Base-by-base conservation (phyloP, 1,140 invertebrate species). In the Pseudoatta argentina region DNA sequence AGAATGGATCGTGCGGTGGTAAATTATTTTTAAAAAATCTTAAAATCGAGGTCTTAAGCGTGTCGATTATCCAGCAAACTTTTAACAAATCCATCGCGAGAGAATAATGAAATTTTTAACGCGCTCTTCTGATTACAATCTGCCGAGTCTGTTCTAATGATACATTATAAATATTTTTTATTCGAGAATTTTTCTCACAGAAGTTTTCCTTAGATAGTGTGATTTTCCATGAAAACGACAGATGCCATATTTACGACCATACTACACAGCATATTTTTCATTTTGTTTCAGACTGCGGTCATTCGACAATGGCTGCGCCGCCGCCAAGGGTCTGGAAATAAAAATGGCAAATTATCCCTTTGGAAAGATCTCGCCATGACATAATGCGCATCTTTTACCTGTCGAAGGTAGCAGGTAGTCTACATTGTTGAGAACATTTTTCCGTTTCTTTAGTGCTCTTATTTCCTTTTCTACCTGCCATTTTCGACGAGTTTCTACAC, bases 191-290 rank as follows among this genome's bases (percentile, higher is more conserved):
- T 67, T 53, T 55, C n/a, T 16, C n/a, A 12, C 10, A 30, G 34
- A 39, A 39, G 10, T 12, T 39, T 67, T 21, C 48, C 4, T 48
- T 21, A 53, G 12, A 24, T 18, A 16, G 24, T 8, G 30, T 5
- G 51, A 24, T 24, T 24, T 24, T 24, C 24, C 18, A 21, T n/a
- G 24, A 3, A 44, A 67, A 64, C 0, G 1, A 12, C 27, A n/a
- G 27, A 59, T 51, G 57, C 48, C 51, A 87, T 66, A 57, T 87
- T 87, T 85, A 85, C 30, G 66, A n/a, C 24, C 51, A 12, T 72
- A 79, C 66, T 72, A 78, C 44, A 16, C 16, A 48, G 24, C 24
- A 21, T 86, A 87, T 51, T 88, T 86, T 78, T 66, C 66, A 69
- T 69, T 57, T n/a, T 24, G 67, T 86, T 66, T 71, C 73, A 24